Conservation (phyloP, 2,113 vertebrate species). For the Chauna torquata region DNA sequence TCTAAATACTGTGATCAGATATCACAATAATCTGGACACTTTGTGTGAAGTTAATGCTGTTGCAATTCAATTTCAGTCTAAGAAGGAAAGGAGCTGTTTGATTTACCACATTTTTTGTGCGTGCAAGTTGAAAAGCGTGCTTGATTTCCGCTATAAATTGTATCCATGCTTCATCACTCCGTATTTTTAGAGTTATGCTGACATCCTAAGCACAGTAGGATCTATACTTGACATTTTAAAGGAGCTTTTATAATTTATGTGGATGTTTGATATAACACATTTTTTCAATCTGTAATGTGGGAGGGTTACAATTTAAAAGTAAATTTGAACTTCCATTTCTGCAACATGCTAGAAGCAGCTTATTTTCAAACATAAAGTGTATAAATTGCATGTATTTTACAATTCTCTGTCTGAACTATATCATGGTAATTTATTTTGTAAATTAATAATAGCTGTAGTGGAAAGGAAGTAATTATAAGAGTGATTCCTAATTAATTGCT, state of each 20-base stretch:
- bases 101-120: conserved; percentile 9
- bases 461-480: conserved; percentile 26
- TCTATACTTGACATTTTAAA: conserved; percentile 47
- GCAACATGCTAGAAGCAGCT: not conserved
- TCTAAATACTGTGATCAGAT: not conserved
- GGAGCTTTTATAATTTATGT: conserved; percentile 53
- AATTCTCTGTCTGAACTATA: not conserved
- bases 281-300: conserved; percentile 44
- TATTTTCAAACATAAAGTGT: not conserved
- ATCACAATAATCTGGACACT: not conserved
- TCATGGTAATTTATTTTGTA: not conserved
- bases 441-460: not conserved
- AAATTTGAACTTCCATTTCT: not conserved
- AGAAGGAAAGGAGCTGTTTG: not conserved
- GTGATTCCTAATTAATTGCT: not conserved
- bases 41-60: not conserved
- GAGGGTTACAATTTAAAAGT: conserved; percentile 18
- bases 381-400: not conserved
- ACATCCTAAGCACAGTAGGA: conserved; percentile 53
- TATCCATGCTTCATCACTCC: conserved; percentile 18
- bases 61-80: not conserved
- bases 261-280: conserved; percentile 37
- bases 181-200: conserved; percentile 50
- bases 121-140: conserved; percentile 48
- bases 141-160: conserved; percentile 44